Conservation (phyloP, 2,113 vertebrate genomes). For the Mungos mungo region DNA sequence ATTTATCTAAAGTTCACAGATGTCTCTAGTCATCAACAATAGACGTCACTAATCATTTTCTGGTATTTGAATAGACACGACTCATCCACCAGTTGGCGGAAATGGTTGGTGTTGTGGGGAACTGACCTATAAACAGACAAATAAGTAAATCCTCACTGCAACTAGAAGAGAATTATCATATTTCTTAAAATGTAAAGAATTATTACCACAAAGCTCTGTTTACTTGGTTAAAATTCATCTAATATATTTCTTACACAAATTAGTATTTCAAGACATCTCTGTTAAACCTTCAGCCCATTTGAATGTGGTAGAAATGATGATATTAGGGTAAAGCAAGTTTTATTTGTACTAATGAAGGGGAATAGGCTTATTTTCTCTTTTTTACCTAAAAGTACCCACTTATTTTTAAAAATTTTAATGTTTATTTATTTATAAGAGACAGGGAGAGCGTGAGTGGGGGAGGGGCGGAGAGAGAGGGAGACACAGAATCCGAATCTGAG, state of each 20-base stretch:
- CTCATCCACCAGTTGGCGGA: slow-evolving; percentile 56
- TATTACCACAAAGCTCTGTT: background rate
- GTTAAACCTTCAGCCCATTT: background rate
- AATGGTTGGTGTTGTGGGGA: slow-evolving; percentile 30
- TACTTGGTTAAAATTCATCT: slow-evolving; percentile 30
- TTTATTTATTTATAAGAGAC: background rate
- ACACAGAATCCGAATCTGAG: too few species aligned
- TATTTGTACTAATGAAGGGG: background rate
- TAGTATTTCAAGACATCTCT: background rate
- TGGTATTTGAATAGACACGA: slow-evolving; percentile 74
- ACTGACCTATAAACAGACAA: slow-evolving; percentile 45
- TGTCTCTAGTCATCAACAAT: slow-evolving; percentile 49
- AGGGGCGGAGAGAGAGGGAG: too few species aligned
- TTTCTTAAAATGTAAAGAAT: slow-evolving; percentile 55
- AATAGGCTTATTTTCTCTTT: background rate
- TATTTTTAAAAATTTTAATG: background rate
- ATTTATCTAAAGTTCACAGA: slow-evolving; percentile 62
- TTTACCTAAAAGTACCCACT: background rate
- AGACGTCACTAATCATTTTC: slow-evolving; percentile 62
- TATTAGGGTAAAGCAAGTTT: background rate
- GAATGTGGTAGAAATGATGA: background rate
- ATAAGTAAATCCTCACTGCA: slow-evolving; percentile 6
- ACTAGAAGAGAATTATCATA: slow-evolving; percentile 39
- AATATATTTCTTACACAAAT: background rate
- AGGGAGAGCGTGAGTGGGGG: too few species aligned